phyloP scores from a whole-genome alignment of 2,888 invertebrate genomes.

The Plusia festucae region DNA sequence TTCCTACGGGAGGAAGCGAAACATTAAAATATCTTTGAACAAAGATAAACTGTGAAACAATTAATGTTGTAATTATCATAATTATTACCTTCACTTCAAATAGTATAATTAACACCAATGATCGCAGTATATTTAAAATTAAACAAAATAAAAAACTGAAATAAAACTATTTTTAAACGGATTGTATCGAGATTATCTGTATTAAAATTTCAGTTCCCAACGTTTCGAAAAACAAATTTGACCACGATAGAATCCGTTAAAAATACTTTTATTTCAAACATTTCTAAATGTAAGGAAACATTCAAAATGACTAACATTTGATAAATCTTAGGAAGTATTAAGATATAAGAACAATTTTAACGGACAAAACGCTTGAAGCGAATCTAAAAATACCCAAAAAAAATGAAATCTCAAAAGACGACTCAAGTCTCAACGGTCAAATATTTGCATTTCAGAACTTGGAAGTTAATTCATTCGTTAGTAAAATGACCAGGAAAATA shows the following conservation, averaged over 20 bases:
- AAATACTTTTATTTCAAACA: no score
- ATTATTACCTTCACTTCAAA: not conserved
- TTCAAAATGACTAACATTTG: no score
- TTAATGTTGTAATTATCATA: not conserved
- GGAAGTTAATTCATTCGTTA: not conserved
- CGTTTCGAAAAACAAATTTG: no score
- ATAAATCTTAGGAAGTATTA: no score
- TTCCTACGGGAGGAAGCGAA: not conserved
- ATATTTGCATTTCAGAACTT: conserved; percentile 1
- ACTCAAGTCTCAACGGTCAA: not conserved
- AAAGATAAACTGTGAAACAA: not conserved
- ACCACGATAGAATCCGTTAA: no score
- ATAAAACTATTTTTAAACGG: no score
- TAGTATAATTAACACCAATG: not conserved
- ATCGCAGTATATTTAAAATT: no score
- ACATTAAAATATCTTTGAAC: conserved; percentile 5
- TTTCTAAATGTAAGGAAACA: no score
- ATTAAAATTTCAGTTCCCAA: no score
- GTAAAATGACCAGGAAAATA: conserved; percentile 23
- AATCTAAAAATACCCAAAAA: not conserved
- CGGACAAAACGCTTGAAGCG: not conserved
- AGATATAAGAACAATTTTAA: no score
- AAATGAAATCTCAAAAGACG: not conserved
- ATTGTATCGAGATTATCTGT: no score
- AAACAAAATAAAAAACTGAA: no score